Percentiles rank a stretch among this genome's conserved stretches.
phyloP scores from a whole-genome alignment of 2,797 vertebrate genomes.

The Anabas testudineus region DNA sequence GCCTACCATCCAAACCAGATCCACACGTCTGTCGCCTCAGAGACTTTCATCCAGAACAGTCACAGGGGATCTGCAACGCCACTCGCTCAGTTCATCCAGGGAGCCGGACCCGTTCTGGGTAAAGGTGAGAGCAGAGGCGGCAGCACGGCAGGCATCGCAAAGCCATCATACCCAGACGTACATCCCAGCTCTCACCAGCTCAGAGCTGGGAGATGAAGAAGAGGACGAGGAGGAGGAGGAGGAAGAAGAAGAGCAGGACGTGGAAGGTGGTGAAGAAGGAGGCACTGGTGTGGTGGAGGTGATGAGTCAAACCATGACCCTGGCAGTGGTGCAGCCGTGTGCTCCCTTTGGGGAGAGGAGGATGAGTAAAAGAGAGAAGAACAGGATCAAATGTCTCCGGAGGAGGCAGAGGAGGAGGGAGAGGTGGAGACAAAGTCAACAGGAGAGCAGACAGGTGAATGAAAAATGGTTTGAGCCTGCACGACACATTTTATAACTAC shows the following conservation, averaged over 20 bases:
- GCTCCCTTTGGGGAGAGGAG: constrained; percentile 73
- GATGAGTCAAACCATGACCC: constrained; percentile 56
- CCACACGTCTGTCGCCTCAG: constrained; percentile 38
- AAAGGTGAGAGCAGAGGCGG: constrained; percentile 52
- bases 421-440: constrained; percentile 87
- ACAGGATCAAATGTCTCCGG: constrained; percentile 86
- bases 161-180: constrained; percentile 32
- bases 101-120: constrained; percentile 66
- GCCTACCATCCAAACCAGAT: constrained; percentile 34
- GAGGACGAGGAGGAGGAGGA: constrained; percentile 47
- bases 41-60: constrained; percentile 47
- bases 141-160: constrained; percentile 30
- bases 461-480: neutral
- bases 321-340: constrained; percentile 44
- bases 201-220: constrained; percentile 68
- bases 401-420: constrained; percentile 87
- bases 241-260: constrained; percentile 36
- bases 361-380: constrained; percentile 87
- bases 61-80: constrained; percentile 59
- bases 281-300: constrained; percentile 53
- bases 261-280: constrained; percentile 48
- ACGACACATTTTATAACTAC: too few relatives aligned
- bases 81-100: constrained; percentile 61
- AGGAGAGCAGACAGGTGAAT: constrained; percentile 80
- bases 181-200: constrained; percentile 57